phyloP scores from a whole-genome alignment of 1,140 invertebrate species.

The Formica exsecta region DNA sequence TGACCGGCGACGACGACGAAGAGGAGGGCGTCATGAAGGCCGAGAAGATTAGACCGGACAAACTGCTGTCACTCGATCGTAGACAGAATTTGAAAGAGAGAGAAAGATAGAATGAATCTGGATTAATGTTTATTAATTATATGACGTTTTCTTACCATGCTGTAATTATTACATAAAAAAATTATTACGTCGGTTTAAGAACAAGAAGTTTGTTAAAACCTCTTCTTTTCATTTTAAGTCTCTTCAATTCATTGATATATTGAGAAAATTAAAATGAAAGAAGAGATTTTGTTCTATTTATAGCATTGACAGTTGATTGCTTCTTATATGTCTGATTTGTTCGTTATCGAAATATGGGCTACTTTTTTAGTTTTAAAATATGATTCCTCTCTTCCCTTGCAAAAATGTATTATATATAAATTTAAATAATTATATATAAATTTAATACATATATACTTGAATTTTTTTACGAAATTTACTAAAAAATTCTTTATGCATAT shows the following conservation, averaged over 20 bases:
- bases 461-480: neutral
- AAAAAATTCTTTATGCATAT: neutral
- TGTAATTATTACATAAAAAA: neutral
- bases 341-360: neutral
- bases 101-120: neutral
- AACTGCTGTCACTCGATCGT: neutral
- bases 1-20: slow-evolving; percentile 28
- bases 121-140: slow-evolving; percentile 3
- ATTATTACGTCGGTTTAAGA: neutral
- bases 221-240: neutral
- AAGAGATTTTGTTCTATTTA: neutral
- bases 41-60: slow-evolving; percentile 5
- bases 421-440: neutral
- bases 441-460: neutral
- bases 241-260: neutral
- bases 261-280: neutral
- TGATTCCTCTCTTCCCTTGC: neutral
- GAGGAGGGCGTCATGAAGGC: slow-evolving; percentile 22
- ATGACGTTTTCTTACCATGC: neutral
- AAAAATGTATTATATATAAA: neutral
- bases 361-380: neutral
- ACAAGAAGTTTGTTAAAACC: neutral
- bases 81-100: neutral
- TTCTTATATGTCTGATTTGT: neutral
- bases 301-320: neutral